A percentile compares a stretch with the other conserved stretches of the same genome.
These are phyloP conservation scores for Poecile atricapillus DNA, from an alignment of 2,113 vertebrate genomes.

Conservation along the genomic window DNA sequence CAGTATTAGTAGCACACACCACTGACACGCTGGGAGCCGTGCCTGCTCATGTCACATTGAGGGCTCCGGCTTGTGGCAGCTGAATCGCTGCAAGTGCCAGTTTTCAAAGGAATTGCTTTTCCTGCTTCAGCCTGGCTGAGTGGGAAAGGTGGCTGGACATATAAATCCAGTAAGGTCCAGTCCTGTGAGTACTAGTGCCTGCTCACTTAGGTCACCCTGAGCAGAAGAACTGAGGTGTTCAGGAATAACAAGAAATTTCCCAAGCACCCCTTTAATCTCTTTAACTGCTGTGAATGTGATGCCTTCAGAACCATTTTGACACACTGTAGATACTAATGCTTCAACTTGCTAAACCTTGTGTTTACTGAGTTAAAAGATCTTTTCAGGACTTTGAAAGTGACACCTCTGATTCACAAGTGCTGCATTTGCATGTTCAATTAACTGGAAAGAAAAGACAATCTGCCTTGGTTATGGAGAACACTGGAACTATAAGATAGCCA, in stretches of 20 bases:
- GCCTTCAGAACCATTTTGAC: neutral
- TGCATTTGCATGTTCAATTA: neutral
- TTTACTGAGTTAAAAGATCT: neutral
- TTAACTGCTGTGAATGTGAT: neutral
- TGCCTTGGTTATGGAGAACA: neutral
- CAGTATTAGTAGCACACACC: neutral
- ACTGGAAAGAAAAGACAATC: neutral
- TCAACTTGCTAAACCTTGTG: neutral
- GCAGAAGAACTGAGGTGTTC: neutral
- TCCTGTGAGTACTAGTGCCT: neutral
- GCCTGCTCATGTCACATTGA: neutral
- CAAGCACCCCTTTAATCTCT: neutral
- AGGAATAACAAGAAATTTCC: neutral
- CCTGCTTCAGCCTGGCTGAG: neutral
- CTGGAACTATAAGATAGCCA: neutral
- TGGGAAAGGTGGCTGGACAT: neutral
- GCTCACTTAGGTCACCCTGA: neutral
- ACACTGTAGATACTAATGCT: neutral
- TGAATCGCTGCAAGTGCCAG: neutral
- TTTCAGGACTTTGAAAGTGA: neutral
- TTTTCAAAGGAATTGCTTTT: neutral
- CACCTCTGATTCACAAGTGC: neutral
- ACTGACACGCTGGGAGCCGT: accelerated
- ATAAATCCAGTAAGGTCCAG: neutral
- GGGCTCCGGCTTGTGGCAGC: neutral